Base-by-base conservation (phyloP, 2,797 vertebrate genomes). In the Cyprinodon diabolis region DNA sequence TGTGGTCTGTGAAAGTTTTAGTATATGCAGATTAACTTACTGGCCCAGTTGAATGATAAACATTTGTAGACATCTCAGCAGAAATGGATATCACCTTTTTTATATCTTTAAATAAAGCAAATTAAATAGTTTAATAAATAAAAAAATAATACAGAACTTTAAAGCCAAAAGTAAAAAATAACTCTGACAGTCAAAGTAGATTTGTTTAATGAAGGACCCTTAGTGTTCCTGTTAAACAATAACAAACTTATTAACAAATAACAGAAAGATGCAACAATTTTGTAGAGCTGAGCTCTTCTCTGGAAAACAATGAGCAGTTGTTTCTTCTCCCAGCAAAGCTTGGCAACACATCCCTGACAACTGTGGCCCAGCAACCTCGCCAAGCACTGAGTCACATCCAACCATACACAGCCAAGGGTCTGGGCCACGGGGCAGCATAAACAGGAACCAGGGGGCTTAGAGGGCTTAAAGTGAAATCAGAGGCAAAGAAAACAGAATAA, bases 281-380 rank as follows among this genome's bases (percentile, higher is more conserved):
- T 23, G 40, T 23, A 13, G 52, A 2, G 49, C 45, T 68, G 67
- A 57, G n/a, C 54, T 70, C 21, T 52, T 4, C 15, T 8, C 21
- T 56, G 40, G 43, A 54, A 58, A 75, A n/a, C 51, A 17, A 17
- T 71, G 51, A 0, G 72, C 69, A 4, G 74, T 83, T 72, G 25
- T 66, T 30, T 40, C 2, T 57, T n/a, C 62, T 62, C 66, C 48
- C 40, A 70, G 70, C 37, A 72, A 83, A 82, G 56, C 84, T 81
- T 84, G 80, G 85, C 83, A 87, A 88, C 86, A 40, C 63, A 66
- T 47, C 19, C 87, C 74, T 84, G 82, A 89, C 84, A 87, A 90
- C 89, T 21, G 81, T 77, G 75, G 63, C 89, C 56, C 73, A 21
- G 86, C 84, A 90, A 87, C 87, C 69, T 9, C 54, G 72, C 82